Evolutionary conservation across 2,797 vertebrate species (phyloP), one percentile per base, ranked within the genome.

Genomic region (Kryptolebias ocellatus): DNA sequence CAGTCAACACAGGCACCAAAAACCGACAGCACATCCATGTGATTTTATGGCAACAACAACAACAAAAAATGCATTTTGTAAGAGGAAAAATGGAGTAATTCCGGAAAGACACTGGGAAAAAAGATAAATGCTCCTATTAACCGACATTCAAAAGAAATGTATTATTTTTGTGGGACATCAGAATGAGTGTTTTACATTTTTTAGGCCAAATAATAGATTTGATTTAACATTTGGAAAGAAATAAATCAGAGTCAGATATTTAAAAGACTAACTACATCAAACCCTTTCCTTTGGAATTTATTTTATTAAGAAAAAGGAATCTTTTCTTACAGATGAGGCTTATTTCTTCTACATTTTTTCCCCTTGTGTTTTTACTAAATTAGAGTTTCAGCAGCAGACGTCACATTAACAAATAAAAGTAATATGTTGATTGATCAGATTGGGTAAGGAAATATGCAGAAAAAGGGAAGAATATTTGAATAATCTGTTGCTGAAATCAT

Each of bases 1-100:
- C 88, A 90, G 89, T 90, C 89, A 83, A 67, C 60, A 27, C 64
- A 63, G 45, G 53, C 67, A 53, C 68, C 7, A 14, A 57, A 39
- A 57, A 52, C 17, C n/a, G 16, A 69, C 59, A 62, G 58, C 45
- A 64, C 58, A 18, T 45, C 28, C 44, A 15, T 42, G 42, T 58
- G 47, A 74, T 50, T 27, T 65, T 18, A 60, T 0, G 34, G 24
- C 4, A 17, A 3, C 27, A 51, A 24, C 20, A 24, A 24, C 20
- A 24, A 24, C 20, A 24, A 34, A 16, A 51, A 9, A 37, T 49
- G 53, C 64, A 42, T 3, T 67, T 14, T 7, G 20, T 17, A 18
- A 24, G 20, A 24, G 20, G 11, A 39, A 39, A 39, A 10, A 11
- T 39, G 37, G 8, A 12, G 8, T 39, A 2, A 39, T 34, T 5